These are phyloP conservation scores for Vulpes lagopus DNA, from an alignment of 2,113 vertebrate genomes.

Conservation along the genomic window DNA sequence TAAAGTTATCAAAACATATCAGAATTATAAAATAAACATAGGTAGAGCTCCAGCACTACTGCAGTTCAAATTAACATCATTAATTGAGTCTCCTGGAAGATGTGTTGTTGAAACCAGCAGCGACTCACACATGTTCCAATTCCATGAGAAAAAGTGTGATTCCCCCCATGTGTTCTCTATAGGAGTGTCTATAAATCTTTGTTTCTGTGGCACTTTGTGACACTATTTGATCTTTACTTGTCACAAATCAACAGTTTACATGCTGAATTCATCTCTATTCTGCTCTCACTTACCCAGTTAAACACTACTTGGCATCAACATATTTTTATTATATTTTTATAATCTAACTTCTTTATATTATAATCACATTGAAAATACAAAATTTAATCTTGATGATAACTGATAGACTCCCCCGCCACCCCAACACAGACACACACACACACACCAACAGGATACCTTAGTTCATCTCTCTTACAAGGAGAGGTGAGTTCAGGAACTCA, in stretches of 20 bases:
- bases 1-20: background rate
- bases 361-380: slow-evolving; percentile 14
- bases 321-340: background rate
- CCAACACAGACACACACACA: background rate
- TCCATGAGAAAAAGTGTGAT: background rate
- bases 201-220: background rate
- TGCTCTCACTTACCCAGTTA: background rate
- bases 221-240: slow-evolving; percentile 25
- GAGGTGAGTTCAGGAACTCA: background rate
- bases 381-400: background rate
- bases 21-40: background rate
- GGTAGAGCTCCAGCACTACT: background rate
- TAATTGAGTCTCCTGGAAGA: background rate
- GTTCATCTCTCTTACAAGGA: background rate
- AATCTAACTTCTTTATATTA: background rate
- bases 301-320: background rate
- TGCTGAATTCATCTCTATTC: background rate
- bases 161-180: background rate
- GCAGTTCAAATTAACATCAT: slow-evolving; percentile 21
- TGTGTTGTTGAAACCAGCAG: background rate
- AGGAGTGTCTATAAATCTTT: background rate
- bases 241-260: background rate
- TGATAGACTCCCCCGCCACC: background rate
- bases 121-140: background rate
- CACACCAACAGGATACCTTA: background rate